Percentiles rank a stretch among this genome's conserved stretches.
Conservation (phyloP, 2,888 invertebrate genomes). For the Tubulanus polymorphus region DNA sequence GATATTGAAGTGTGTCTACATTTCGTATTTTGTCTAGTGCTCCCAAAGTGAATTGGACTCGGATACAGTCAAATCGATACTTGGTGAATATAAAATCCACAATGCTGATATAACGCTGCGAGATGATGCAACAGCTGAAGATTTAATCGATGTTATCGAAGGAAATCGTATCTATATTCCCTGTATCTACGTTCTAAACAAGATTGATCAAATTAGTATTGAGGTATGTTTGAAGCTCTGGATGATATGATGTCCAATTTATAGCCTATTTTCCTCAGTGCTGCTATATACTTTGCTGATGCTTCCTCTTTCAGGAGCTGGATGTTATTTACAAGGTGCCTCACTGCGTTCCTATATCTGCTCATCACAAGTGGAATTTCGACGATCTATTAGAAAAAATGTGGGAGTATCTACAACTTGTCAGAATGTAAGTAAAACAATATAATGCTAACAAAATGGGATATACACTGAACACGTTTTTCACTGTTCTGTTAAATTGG, state of each 20-base stretch:
- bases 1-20: not conserved
- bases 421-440: slow-evolving; percentile 74
- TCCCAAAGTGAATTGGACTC: slow-evolving; percentile 88
- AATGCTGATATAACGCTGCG: slow-evolving; percentile 94
- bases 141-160: slow-evolving; percentile 96
- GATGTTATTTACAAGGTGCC: slow-evolving; percentile 99
- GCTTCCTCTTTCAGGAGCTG: slow-evolving; percentile 68
- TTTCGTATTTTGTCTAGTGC: not conserved
- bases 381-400: slow-evolving; percentile 90
- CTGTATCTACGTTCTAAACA: slow-evolving; percentile 97
- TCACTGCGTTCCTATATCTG: slow-evolving; percentile 99
- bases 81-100: slow-evolving; percentile 97
- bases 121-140: slow-evolving; percentile 85
- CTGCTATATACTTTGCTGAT: no score
- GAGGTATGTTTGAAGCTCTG: slow-evolving; percentile 56
- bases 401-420: slow-evolving; percentile 95
- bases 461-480: no score
- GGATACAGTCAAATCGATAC: slow-evolving; percentile 91
- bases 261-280: no score
- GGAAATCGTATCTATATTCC: slow-evolving; percentile 98
- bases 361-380: slow-evolving; percentile 99
- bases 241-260: no score
- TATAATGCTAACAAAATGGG: not conserved
- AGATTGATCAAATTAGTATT: slow-evolving; percentile 75
- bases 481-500: no score